Conservation (phyloP, 2,888 invertebrate species). For the Cryptocephalus primarius region DNA sequence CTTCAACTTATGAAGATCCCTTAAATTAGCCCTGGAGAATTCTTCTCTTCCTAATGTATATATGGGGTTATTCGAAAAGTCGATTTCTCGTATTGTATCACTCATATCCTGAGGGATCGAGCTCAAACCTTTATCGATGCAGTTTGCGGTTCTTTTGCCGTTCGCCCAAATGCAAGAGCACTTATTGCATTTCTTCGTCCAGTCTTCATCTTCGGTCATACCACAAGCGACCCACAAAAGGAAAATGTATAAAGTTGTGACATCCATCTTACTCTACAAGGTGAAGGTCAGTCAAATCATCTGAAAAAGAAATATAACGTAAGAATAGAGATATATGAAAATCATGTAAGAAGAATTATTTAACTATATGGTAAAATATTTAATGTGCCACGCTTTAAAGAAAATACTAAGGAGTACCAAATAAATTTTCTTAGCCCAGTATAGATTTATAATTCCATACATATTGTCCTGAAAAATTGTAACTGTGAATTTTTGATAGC, state of each 20-base stretch:
- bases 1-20: conserved; percentile 71
- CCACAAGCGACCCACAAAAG: conserved; percentile 14
- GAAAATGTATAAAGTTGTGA: conserved; percentile 9
- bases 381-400: too few species aligned
- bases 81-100: conserved; percentile 58
- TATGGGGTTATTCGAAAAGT: conserved; percentile 60
- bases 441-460: too few species aligned
- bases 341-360: too few species aligned
- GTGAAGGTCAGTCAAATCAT: too few species aligned
- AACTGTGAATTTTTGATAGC: too few species aligned
- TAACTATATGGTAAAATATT: too few species aligned
- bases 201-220: conserved; percentile 46
- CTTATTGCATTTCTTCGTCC: conserved; percentile 42
- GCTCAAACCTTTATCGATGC: conserved; percentile 45
- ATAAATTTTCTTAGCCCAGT: too few species aligned
- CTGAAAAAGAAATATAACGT: too few species aligned
- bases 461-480: too few species aligned
- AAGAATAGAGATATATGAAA: too few species aligned
- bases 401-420: too few species aligned
- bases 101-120: conserved; percentile 64
- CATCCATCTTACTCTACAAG: conserved; percentile 9
- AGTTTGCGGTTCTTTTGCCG: conserved; percentile 76
- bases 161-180: conserved; percentile 81
- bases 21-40: conserved; percentile 57
- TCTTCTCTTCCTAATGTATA: conserved; percentile 54